Conservation (phyloP, 2,888 invertebrate genomes). For the Colletes collaris region DNA sequence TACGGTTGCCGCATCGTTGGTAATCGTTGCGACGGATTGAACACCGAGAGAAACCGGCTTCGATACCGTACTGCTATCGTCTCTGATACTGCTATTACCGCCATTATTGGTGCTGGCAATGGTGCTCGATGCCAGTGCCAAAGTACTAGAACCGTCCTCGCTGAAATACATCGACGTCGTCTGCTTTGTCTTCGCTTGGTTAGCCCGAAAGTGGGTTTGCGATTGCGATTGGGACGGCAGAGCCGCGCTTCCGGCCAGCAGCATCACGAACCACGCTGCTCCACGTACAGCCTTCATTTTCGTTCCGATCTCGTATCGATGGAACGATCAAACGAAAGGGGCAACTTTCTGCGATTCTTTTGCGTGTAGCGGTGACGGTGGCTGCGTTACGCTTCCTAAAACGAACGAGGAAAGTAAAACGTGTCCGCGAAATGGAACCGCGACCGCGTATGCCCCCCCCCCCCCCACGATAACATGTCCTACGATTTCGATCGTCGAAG, state of each 20-base stretch:
- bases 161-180: conserved; percentile 63
- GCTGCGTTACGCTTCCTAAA: background rate
- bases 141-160: background rate
- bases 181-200: conserved; percentile 66
- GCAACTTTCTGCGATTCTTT: background rate
- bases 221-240: conserved; percentile 71
- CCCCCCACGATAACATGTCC: too few relatives aligned
- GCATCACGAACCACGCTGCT: conserved; percentile 56
- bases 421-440: too few relatives aligned
- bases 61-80: conserved; percentile 1
- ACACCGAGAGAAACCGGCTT: conserved; percentile 5
- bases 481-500: too few relatives aligned
- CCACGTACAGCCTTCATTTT: conserved; percentile 67
- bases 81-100: background rate
- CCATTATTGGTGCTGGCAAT: conserved; percentile 8
- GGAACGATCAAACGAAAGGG: background rate
- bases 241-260: conserved; percentile 69
- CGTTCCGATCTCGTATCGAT: background rate
- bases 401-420: background rate
- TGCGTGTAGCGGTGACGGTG: background rate
- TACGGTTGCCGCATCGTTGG: conserved; percentile 5
- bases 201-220: conserved; percentile 57
- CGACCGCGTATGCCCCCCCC: too few relatives aligned
- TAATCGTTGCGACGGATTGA: background rate
- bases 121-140: background rate